A percentile compares a stretch with the other conserved stretches of the same genome.
Conservation (phyloP, 2,113 vertebrate genomes). For the Procavia capensis region DNA sequence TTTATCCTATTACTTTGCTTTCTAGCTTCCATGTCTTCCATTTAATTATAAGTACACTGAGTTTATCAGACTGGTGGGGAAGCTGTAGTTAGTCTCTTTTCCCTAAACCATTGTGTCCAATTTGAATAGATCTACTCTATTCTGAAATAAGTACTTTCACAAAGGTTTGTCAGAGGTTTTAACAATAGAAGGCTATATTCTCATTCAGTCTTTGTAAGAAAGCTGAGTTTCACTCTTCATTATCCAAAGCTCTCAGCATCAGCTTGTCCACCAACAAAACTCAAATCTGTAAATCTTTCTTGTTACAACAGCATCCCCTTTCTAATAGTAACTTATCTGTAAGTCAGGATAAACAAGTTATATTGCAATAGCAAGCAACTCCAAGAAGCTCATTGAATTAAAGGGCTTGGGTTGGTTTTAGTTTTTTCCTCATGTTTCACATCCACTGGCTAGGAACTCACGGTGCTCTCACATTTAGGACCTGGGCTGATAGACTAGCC, state of each 20-base stretch:
- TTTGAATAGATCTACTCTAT: neutral
- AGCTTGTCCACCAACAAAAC: neutral
- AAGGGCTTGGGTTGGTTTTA: slow-evolving; percentile 3
- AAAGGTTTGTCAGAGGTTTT: neutral
- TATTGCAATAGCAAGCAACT: neutral
- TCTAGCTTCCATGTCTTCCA: neutral
- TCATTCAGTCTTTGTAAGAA: neutral
- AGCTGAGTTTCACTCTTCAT: neutral
- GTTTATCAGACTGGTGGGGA: neutral
- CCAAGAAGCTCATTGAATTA: neutral
- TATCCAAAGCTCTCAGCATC: neutral
- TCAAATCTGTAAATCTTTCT: neutral
- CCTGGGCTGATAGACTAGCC: neutral
- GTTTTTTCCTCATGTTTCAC: neutral
- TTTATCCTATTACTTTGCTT: neutral
- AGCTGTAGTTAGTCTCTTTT: neutral
- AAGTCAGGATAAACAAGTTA: neutral
- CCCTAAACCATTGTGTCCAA: neutral
- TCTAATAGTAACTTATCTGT: neutral
- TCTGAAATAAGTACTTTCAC: neutral
- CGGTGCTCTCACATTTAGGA: neutral
- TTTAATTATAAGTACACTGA: neutral
- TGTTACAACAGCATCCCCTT: neutral
- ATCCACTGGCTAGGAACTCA: too few relatives aligned
- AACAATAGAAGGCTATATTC: neutral